Base-by-base conservation (phyloP, 2,797 vertebrate species). In the Mallotus villosus region DNA sequence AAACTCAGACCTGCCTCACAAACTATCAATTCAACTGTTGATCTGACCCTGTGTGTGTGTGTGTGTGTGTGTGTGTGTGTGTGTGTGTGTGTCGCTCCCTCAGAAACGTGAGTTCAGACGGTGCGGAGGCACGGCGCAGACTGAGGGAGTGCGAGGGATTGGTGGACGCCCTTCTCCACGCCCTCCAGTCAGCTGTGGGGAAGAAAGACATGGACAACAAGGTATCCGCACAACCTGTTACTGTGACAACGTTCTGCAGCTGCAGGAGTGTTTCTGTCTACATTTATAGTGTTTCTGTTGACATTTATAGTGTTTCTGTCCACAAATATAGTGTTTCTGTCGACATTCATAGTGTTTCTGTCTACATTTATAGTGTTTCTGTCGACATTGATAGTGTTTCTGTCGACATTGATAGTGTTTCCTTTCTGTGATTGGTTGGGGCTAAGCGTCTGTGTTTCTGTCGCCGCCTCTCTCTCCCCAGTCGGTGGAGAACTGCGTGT, bases 181-280 rank as follows among this genome's bases (percentile, higher is more conserved):
- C 97, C 5, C 88, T 99, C 22, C 97, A 95, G 80, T 99, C 97
- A 9, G 97, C 97, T 0, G 97, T 98, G 55, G 95, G 97, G 80
- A 98, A 97, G 90, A 99, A 99, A 85, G 97, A 98, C 85, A 99
- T 98, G 1, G 97, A 99, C 87, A 99, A 99, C 85, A 99, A 99
- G 95, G 97, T 99, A 64, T 22, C 9, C 58, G 32, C 32, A 8
- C 8, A 6, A 8, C 32, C 32, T 34, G 32, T 34, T 34, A 6
- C 32, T 8, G 32, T 34, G 32, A 34, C 32, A 34, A 34, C 8
- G 32, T 34, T 34, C 7, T 2, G 32, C 32, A 34, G 32, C 32
- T 6, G 32, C 7, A 34, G 32, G 32, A 34, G 32, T 34, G 5
- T 34, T 34, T 34, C 32, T 34, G 32, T 34, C 3, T 32, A 32